Conservation (phyloP, 30 jellyfish, hydroid and myxozoan genomes). For the Pelagia noctiluca region DNA sequence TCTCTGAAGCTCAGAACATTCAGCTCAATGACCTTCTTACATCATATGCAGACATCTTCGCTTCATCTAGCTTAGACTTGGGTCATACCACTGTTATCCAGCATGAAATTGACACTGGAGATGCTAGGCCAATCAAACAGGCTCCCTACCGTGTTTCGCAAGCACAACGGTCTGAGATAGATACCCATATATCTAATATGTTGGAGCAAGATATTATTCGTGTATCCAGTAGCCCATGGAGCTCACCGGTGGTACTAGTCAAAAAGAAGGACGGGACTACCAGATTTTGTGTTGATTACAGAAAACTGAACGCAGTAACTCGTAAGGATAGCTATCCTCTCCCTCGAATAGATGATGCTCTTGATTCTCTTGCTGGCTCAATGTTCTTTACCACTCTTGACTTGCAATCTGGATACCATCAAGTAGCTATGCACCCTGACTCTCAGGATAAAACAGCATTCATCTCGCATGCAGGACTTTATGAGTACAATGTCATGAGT, state of each 20-base stretch:
- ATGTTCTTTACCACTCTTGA: slow-evolving; percentile 37
- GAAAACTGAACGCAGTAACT: slow-evolving; percentile 52
- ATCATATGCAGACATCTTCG: slow-evolving; percentile 11
- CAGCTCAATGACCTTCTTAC: neutral
- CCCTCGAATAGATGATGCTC: slow-evolving; percentile 34
- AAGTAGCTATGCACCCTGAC: slow-evolving; percentile 31
- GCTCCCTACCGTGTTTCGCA: slow-evolving; percentile 17
- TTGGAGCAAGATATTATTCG: slow-evolving; percentile 1
- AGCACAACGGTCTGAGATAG: slow-evolving; percentile 25
- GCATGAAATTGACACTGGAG: slow-evolving; percentile 4
- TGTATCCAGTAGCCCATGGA: slow-evolving; percentile 41
- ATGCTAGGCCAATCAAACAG: slow-evolving; percentile 21
- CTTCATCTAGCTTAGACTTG: slow-evolving; percentile 4
- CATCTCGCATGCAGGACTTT: slow-evolving; percentile 37
- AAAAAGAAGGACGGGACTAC: slow-evolving; percentile 32
- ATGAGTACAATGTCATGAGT: slow-evolving; percentile 14
- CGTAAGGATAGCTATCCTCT: slow-evolving; percentile 48
- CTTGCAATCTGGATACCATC: slow-evolving; percentile 53
- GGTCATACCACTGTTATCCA: slow-evolving; percentile 6
- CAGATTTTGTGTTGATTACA: slow-evolving; percentile 50
- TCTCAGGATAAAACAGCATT: slow-evolving; percentile 48
- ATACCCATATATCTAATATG: slow-evolving; percentile 4
- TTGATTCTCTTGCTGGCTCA: slow-evolving; percentile 21
- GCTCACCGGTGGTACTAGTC: slow-evolving; percentile 11
- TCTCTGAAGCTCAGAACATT: neutral